Evolutionary conservation across 2,797 vertebrate genomes (phyloP), one percentile per base, ranked within the genome.

Genomic region (Pipistrellus kuhlii): DNA sequence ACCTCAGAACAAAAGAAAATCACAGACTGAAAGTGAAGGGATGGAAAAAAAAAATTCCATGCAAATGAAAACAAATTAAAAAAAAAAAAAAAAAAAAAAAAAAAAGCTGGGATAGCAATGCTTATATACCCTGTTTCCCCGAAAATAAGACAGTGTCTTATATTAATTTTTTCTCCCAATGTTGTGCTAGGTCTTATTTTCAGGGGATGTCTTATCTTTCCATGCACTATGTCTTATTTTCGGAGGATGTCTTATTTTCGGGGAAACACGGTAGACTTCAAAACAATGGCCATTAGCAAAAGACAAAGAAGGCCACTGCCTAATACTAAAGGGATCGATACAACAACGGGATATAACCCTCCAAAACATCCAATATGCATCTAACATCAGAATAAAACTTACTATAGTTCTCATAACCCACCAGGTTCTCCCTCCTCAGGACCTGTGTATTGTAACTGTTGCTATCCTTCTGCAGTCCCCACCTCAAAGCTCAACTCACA

Each of bases 401-500:
- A 81, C 21, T 15, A 10, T 41, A 76, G 38, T 72, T 88, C 66
- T 80, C 27, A 62, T 69, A 85, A 80, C 35, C 17, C n/a, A 94
- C 5, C 3, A 59, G 18, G 15, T 35, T 94, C 18, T 94, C 30
- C 90, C 75, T 20, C 23, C 30, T 85, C 11, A 71, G 13, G 20
- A 44, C 17, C 35, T 72, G 38, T 73, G 21, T n/a, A n/a, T n/a
- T n/a, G n/a, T 59, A 88, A 82, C 51, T 92, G 25, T 51, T 95
- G 66, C 27, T 62, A 17, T 76, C 82, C n/a, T 68, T 77, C 14
- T 46, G 8, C 25, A 85, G 80, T 14, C 8, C n/a, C 32, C 64
- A 69, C 20, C 23, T 66, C 12, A 92, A 91, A 94, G 72, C 77
- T 76, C n/a, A 93, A 27, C 25, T 84, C 23, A 55, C 14, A 18